Conservation (phyloP, 2,797 vertebrate species). For the Chrysocyon brachyurus region DNA sequence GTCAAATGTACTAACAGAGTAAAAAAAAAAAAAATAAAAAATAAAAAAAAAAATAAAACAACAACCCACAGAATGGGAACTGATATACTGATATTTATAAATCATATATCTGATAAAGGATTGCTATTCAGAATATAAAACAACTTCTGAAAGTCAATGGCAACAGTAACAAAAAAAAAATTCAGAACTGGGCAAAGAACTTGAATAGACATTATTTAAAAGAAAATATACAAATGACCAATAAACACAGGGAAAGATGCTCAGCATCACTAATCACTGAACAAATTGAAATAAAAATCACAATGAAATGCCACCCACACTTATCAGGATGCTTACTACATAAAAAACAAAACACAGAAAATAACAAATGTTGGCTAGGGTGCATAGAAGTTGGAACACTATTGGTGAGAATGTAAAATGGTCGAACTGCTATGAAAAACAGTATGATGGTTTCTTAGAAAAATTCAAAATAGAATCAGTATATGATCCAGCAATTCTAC, state of each 20-base stretch:
- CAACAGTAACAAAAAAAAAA: too few species aligned
- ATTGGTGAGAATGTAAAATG: neutral
- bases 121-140: neutral
- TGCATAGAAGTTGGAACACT: neutral
- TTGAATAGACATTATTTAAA: neutral
- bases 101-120: neutral
- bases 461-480: neutral
- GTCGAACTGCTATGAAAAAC: neutral
- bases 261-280: neutral
- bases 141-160: neutral
- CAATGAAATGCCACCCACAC: neutral
- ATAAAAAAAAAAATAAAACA: too few species aligned
- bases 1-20: neutral
- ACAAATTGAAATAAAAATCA: neutral
- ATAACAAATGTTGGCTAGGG: neutral
- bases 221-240: neutral
- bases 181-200: neutral
- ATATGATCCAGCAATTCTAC: neutral
- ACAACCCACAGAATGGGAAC: neutral
- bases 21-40: neutral
- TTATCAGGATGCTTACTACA: neutral
- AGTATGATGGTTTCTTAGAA: neutral
- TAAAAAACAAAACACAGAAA: neutral
- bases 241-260: neutral
- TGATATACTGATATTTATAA: neutral